Evolutionary conservation across 2,113 vertebrate genomes (phyloP).

Genomic region (Talpa occidentalis): DNA sequence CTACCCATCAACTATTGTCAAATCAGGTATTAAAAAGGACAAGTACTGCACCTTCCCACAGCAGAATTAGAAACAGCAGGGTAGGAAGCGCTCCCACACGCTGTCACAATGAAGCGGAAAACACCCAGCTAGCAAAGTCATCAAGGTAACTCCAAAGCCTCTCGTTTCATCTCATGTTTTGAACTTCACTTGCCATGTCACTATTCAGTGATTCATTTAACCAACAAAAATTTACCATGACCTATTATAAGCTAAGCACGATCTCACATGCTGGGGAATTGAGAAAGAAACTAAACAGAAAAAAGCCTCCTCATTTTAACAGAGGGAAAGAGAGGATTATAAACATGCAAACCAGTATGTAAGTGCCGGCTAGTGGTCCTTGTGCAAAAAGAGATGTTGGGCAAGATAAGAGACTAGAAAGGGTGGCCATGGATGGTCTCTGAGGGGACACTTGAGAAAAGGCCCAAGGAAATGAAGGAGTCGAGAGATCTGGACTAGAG

Average conservation of each 20-base stretch:
- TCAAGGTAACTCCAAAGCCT: too few species aligned
- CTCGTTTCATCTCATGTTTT: neutral
- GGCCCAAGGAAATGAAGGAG: neutral
- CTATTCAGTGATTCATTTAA: neutral
- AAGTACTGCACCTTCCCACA: neutral
- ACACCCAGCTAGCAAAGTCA: neutral
- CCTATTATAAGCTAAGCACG: neutral
- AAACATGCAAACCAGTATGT: neutral
- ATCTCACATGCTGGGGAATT: neutral
- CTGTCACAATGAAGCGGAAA: neutral
- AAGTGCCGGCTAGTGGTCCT: neutral
- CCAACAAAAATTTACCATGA: neutral
- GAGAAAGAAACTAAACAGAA: neutral
- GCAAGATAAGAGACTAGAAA: neutral
- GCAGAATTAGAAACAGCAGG: neutral
- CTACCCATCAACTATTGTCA: neutral
- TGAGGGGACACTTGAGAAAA: neutral
- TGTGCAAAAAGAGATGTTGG: neutral
- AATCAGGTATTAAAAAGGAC: neutral
- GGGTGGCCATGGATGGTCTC: neutral
- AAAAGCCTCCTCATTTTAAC: neutral
- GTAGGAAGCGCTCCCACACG: neutral
- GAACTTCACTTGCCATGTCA: neutral
- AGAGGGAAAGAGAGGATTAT: neutral
- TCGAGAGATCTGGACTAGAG: neutral